Conservation (phyloP, 1,140 invertebrate genomes). For the Tetramorium simillimum region DNA sequence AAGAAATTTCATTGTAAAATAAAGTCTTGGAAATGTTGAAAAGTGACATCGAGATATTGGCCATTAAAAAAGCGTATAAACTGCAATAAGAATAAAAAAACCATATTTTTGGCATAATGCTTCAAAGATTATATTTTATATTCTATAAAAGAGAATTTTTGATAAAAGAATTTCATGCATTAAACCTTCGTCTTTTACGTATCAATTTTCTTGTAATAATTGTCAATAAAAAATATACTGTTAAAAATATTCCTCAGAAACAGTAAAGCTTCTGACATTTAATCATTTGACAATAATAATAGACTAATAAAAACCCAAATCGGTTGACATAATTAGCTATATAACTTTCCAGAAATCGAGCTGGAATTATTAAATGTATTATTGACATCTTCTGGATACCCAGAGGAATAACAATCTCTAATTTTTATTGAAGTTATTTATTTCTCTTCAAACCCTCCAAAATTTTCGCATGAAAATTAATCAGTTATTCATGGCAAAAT, state of each 20-base stretch:
- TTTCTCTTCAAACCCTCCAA: neutral
- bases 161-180: constrained; percentile 4
- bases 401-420: neutral
- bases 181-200: neutral
- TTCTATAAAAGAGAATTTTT: constrained; percentile 4
- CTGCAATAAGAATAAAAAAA: neutral
- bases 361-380: neutral
- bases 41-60: neutral
- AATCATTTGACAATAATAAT: neutral
- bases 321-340: neutral
- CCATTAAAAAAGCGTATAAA: neutral
- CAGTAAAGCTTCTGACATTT: neutral
- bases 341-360: neutral
- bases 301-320: neutral
- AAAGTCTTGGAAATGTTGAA: neutral
- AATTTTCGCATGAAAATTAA: neutral
- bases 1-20: neutral
- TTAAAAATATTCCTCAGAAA: neutral
- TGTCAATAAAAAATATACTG: neutral
- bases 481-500: neutral
- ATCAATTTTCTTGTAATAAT: neutral
- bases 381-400: neutral
- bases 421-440: neutral
- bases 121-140: constrained; percentile 16
- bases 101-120: neutral